These are phyloP conservation scores for Botrylloides violaceus DNA, from an alignment of 23 tunicate species.

Conservation along the genomic window DNA sequence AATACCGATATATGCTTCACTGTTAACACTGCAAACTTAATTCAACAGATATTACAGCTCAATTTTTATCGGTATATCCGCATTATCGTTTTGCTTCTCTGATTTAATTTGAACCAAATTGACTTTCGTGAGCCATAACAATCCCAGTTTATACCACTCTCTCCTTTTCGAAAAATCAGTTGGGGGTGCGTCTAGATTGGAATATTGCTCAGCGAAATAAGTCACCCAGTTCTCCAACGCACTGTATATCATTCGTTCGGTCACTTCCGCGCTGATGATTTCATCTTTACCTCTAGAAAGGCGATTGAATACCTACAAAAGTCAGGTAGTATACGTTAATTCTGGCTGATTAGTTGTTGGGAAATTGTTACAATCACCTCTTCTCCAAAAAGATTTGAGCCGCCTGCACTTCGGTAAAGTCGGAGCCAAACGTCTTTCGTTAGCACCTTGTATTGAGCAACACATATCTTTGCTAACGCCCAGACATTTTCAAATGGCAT, in stretches of 20 bases:
- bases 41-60: no score
- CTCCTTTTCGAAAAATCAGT: background rate
- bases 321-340: no score
- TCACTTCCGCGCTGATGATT: background rate
- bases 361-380: constrained; percentile 9
- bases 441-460: background rate
- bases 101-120: no score
- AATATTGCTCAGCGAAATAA: background rate
- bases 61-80: no score
- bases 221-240: background rate
- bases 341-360: no score
- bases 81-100: no score
- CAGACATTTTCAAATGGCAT: constrained; percentile 23
- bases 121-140: background rate
- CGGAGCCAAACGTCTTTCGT: background rate
- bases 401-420: background rate
- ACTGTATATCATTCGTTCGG: background rate
- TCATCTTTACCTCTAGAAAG: background rate
- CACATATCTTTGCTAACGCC: background rate
- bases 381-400: constrained; percentile 5
- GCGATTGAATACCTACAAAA: background rate
- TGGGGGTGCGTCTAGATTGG: background rate
- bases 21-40: no score
- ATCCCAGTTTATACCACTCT: background rate
- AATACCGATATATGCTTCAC: no score